Evolutionary conservation across 2,113 vertebrate species (phyloP), one percentile per base, ranked within the genome.

Genomic region (Toxotes jaculatrix): DNA sequence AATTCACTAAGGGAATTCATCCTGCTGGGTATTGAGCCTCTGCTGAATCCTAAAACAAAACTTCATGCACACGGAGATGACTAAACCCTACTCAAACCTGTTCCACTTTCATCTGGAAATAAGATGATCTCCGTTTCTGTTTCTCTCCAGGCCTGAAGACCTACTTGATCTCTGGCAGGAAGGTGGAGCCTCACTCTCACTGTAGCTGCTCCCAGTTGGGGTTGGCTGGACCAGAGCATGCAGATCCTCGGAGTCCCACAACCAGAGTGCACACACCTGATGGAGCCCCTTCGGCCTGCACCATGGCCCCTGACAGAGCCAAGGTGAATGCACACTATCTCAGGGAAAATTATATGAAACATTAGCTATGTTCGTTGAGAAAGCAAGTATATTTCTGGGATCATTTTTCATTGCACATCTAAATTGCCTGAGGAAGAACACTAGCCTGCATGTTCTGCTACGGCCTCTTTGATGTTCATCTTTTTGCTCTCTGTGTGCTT

Each of bases 91-190:
- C n/a, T 43, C 63, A 8, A 19, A 64, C 36, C 27, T 27, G 1
- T 27, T 27, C 27, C 27, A 27, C 27, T 27, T 27, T 27, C 49
- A 45, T 67, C 27, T 70, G 27, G 47, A 32, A 75, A 17, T 34
- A 60, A 69, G 27, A 78, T 1, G 7, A 7, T 40, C 38, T 40
- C 13, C 31, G 4, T 1, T 14, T 84, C 4, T 56, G 8, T 91
- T 67, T 87, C 87, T 85, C 45, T 88, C 1, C 90, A 99, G 98
- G 97, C 84, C 91, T 98, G 89, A 97, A 97, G 95, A 99, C 98
- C 60, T 98, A 96, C 88, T 95, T 99, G 93, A 98, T 99, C 90
- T 97, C 98, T 9, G 95, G 96, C 74, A 96, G 96, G 91, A 97
- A 96, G 93, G 88, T 93, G 59, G 92, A 97, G 90, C 94, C 96